These are phyloP conservation scores for Dasyornis broadbenti DNA, from an alignment of 2,113 vertebrate species.

Conservation along the genomic window DNA sequence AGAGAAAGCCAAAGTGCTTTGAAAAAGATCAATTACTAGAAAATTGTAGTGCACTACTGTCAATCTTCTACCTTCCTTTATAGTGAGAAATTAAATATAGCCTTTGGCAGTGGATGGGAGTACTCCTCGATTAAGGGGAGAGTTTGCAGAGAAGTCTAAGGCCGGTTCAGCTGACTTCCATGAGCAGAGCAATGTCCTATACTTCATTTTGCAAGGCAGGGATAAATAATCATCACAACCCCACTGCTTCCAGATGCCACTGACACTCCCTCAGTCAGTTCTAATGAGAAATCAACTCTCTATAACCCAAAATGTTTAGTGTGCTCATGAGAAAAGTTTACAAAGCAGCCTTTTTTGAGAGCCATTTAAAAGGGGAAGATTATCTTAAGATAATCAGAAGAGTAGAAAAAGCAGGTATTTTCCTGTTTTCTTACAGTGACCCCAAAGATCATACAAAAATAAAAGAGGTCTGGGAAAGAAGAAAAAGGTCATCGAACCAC, in stretches of 20 bases:
- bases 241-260: neutral
- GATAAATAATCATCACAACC: neutral
- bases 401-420: neutral
- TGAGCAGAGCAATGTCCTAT: neutral
- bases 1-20: neutral
- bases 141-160: neutral
- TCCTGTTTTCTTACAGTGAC: neutral
- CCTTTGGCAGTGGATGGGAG: neutral
- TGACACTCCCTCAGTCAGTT: neutral
- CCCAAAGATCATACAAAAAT: neutral
- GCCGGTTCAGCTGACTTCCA: neutral
- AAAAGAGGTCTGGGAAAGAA: neutral
- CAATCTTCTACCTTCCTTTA: slow-evolving; percentile 9
- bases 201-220: neutral
- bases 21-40: slow-evolving; percentile 25
- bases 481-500: neutral
- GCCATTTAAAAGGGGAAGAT: neutral
- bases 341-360: neutral
- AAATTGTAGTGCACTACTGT: neutral
- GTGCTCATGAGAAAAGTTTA: neutral
- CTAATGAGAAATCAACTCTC: neutral
- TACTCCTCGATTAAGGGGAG: neutral
- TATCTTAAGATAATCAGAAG: neutral
- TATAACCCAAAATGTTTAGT: neutral
- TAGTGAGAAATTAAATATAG: neutral